A percentile compares a stretch with the other conserved stretches of the same genome.
Evolutionary conservation across 2,888 invertebrate species (phyloP).

Genomic region (Lagria hirta): DNA sequence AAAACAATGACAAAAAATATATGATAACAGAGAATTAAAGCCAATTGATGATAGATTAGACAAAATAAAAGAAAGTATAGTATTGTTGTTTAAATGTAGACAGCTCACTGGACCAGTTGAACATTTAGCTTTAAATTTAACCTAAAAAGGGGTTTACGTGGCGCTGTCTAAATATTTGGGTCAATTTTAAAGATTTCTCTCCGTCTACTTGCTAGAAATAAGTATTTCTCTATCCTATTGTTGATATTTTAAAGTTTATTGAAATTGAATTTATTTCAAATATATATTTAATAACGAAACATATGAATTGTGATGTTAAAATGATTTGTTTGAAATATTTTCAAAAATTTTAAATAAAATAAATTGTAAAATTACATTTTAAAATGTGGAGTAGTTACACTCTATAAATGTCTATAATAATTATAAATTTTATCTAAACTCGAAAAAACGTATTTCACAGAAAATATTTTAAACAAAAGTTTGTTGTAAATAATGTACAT

Average conservation of each 20-base stretch:
- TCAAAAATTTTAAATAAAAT: slow-evolving; percentile 33
- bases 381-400: slow-evolving; percentile 25
- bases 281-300: slow-evolving; percentile 32
- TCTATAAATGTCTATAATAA: slow-evolving; percentile 26
- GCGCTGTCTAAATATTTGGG: slow-evolving; percentile 41
- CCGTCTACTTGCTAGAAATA: slow-evolving; percentile 49
- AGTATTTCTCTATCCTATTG: slow-evolving; percentile 51
- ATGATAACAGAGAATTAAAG: slow-evolving; percentile 32
- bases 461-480: slow-evolving; percentile 47
- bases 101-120: slow-evolving; percentile 18
- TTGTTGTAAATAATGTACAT: slow-evolving; percentile 51
- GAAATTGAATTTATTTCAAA: slow-evolving; percentile 42
- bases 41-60: slow-evolving; percentile 17
- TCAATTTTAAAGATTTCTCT: slow-evolving; percentile 52
- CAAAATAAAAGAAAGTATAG: slow-evolving; percentile 19
- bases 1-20: slow-evolving; percentile 39
- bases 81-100: slow-evolving; percentile 22
- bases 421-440: slow-evolving; percentile 23
- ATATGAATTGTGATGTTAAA: slow-evolving; percentile 45
- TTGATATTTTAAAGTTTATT: slow-evolving; percentile 55
- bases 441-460: slow-evolving; percentile 26
- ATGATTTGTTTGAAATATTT: slow-evolving; percentile 47
- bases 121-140: slow-evolving; percentile 23
- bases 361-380: slow-evolving; percentile 19
- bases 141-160: slow-evolving; percentile 30